Percentiles rank a stretch among this genome's conserved stretches.
These are phyloP conservation scores for Paratrypauchen microcephalus DNA, from an alignment of 2,797 vertebrate genomes.

Conservation along the genomic window DNA sequence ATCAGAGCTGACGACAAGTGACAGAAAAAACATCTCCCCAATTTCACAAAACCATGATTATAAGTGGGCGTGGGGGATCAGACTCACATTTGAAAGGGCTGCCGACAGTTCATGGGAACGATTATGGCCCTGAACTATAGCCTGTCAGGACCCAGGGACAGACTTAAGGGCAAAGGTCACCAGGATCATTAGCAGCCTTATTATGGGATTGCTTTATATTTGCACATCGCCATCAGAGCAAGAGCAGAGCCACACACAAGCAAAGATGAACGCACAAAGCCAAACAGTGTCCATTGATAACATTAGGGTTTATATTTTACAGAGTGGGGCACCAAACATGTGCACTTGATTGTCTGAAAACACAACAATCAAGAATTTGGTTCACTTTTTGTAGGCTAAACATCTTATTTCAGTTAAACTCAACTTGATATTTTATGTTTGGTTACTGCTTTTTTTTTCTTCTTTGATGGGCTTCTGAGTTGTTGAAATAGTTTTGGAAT, in stretches of 20 bases:
- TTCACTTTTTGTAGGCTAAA: too few relatives aligned
- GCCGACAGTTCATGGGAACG: slow-evolving; percentile 75
- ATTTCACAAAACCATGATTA: slow-evolving; percentile 77
- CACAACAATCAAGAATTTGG: too few relatives aligned
- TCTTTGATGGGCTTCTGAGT: too few relatives aligned
- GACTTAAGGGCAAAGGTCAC: slow-evolving; percentile 70
- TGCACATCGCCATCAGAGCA: slow-evolving; percentile 37
- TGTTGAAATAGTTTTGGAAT: too few relatives aligned
- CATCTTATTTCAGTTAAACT: too few relatives aligned
- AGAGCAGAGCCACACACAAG: slow-evolving; percentile 23
- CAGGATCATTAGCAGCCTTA: slow-evolving; percentile 70
- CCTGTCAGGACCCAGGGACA: slow-evolving; percentile 67
- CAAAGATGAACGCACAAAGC: slow-evolving; percentile 34
- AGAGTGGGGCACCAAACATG: neutral
- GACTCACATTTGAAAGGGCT: slow-evolving; percentile 71
- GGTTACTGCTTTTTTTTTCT: too few relatives aligned
- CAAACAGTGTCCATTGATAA: neutral
- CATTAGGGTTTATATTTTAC: neutral
- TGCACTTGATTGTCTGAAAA: neutral
- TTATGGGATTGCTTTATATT: slow-evolving; percentile 66
- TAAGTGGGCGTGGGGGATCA: slow-evolving; percentile 63
- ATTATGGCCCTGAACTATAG: slow-evolving; percentile 75
- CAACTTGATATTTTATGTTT: too few relatives aligned
- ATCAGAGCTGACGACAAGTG: slow-evolving; percentile 81
- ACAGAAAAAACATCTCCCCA: slow-evolving; percentile 74